These are phyloP conservation scores for Neodontobutis hainanensis DNA, from an alignment of 2,113 vertebrate genomes.

Conservation along the genomic window DNA sequence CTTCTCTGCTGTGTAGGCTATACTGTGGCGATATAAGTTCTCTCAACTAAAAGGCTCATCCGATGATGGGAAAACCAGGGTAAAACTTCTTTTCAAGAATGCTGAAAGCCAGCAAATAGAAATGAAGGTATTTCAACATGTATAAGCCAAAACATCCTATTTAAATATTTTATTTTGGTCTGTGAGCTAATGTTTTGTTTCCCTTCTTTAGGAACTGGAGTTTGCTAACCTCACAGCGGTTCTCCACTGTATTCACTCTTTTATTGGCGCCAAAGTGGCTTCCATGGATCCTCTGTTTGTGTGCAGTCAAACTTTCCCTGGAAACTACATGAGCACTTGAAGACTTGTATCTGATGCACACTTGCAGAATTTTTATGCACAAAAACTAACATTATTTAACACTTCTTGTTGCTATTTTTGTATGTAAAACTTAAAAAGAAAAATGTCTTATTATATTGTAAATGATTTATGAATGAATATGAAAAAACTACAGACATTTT, in stretches of 20 bases:
- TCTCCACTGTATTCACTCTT: conserved; percentile 92
- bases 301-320: conserved; percentile 83
- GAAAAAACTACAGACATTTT: neutral
- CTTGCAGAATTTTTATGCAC: conserved; percentile 65
- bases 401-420: conserved; percentile 77
- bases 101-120: conserved; percentile 91
- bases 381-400: conserved; percentile 59
- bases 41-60: conserved; percentile 96
- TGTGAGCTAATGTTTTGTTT: neutral
- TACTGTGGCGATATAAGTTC: conserved; percentile 92
- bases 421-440: conserved; percentile 60
- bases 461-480: conserved; percentile 44
- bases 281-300: conserved; percentile 89
- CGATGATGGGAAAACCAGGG: conserved; percentile 90
- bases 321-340: conserved; percentile 83
- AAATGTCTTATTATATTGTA: conserved; percentile 47
- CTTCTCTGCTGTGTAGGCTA: conserved; percentile 69
- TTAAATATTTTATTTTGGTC: neutral
- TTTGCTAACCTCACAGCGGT: conserved; percentile 89
- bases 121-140: conserved; percentile 81
- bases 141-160: neutral
- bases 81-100: conserved; percentile 92
- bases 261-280: conserved; percentile 94
- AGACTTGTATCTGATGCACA: conserved; percentile 46
- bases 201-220: conserved; percentile 85